These are phyloP conservation scores for Nomada ruficornis DNA, from an alignment of 2,888 invertebrate genomes.

Conservation along the genomic window DNA sequence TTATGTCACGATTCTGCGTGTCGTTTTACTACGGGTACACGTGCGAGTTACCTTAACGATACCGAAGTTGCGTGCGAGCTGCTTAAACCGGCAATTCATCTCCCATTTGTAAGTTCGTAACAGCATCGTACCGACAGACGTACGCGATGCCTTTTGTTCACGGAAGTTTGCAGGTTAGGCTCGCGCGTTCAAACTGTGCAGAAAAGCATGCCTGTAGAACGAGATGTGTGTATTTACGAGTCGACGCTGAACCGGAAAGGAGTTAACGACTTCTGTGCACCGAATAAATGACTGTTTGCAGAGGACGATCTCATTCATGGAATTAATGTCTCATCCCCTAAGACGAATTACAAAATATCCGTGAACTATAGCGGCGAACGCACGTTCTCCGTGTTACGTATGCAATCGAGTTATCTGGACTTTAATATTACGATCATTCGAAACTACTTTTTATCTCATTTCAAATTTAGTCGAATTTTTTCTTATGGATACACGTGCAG, in stretches of 20 bases:
- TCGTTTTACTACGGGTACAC: neutral
- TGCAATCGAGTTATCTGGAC: too few relatives aligned
- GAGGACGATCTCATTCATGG: neutral
- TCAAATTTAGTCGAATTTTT: too few relatives aligned
- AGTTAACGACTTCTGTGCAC: neutral
- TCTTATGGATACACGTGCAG: too few relatives aligned
- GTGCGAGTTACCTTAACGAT: conserved; percentile 68
- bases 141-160: too few relatives aligned
- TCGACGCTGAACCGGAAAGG: too few relatives aligned
- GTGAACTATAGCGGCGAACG: too few relatives aligned
- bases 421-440: too few relatives aligned
- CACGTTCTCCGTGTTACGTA: too few relatives aligned
- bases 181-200: neutral
- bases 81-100: conserved; percentile 67
- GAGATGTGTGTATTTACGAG: too few relatives aligned
- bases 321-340: neutral
- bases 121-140: conserved; percentile 10
- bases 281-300: neutral
- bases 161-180: conserved; percentile 5
- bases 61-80: conserved; percentile 72
- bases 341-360: neutral
- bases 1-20: neutral
- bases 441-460: too few relatives aligned
- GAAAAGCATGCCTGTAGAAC: neutral
- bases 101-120: conserved; percentile 39